Percentiles rank a stretch among this genome's conserved stretches.
These are phyloP conservation scores for Helicolenus hilgendorfi DNA, from an alignment of 2,797 vertebrate genomes.

Conservation along the genomic window DNA sequence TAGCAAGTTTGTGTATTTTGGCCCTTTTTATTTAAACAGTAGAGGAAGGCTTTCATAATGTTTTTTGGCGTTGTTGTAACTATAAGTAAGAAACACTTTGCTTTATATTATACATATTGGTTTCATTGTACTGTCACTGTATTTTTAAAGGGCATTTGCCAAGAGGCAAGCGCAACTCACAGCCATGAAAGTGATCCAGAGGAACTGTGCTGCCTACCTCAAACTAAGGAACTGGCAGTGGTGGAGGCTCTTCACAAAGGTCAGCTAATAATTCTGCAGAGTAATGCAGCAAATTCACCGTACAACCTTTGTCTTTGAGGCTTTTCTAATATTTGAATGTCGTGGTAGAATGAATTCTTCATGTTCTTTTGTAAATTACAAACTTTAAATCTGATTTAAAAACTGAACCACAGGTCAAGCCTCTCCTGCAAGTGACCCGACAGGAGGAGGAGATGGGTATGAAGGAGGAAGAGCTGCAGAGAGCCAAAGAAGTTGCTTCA, in stretches of 20 bases:
- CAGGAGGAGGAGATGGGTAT: conserved; percentile 98
- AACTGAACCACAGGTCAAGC: conserved; percentile 93
- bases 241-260: conserved; percentile 99
- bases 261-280: conserved; percentile 55
- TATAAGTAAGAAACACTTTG: background rate
- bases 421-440: conserved; percentile 96
- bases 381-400: background rate
- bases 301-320: background rate
- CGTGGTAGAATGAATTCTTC: background rate
- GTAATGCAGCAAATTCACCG: background rate
- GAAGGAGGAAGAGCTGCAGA: conserved; percentile 95
- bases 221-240: conserved; percentile 99
- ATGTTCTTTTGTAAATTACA: background rate
- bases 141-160: conserved; percentile 93
- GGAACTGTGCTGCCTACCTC: conserved; percentile 98
- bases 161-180: conserved; percentile 97
- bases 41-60: background rate
- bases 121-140: conserved; percentile 6
- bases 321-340: background rate
- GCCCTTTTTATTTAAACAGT: background rate
- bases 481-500: conserved; percentile 92
- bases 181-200: conserved; percentile 98
- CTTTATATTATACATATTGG: background rate
- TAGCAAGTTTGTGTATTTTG: background rate
- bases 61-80: background rate